phyloP scores from a whole-genome alignment of 2,888 invertebrate genomes.

The Hyles lineata region DNA sequence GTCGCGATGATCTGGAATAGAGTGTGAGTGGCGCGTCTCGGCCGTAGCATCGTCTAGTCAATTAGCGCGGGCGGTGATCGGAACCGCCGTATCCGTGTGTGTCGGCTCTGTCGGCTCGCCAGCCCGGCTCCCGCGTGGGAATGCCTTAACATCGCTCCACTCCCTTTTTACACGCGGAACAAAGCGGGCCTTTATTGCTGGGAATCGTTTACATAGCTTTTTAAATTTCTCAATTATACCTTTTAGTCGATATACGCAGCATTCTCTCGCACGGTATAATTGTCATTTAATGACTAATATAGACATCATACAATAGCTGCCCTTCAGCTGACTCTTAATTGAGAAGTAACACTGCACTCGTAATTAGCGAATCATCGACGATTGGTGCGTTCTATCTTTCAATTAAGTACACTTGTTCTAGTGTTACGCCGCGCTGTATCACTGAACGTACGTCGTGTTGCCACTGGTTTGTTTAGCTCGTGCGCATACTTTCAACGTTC shows the following conservation, averaged over 20 bases:
- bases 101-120: conserved; percentile 46
- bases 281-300: conserved; percentile 2
- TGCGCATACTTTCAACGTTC: conserved; percentile 13
- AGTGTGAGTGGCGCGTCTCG: conserved; percentile 26
- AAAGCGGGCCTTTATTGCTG: conserved; percentile 22
- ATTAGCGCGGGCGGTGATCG: conserved; percentile 79
- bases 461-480: background rate
- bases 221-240: conserved; percentile 18
- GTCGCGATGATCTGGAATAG: conserved; percentile 31
- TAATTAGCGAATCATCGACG: conserved; percentile 11
- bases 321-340: background rate
- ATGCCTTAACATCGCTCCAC: conserved; percentile 60
- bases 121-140: conserved; percentile 62
- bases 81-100: conserved; percentile 76
- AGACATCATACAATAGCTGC: background rate
- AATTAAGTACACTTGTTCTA: background rate
- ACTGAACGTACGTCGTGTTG: background rate
- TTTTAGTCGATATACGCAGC: background rate
- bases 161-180: conserved; percentile 52
- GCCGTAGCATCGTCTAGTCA: conserved; percentile 46
- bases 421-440: background rate
- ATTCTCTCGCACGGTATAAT: background rate
- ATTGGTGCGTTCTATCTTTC: background rate
- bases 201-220: conserved; percentile 24
- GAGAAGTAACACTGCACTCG: conserved; percentile 6